Percentiles rank a stretch among this genome's conserved stretches.
phyloP scores from a whole-genome alignment of 2,797 vertebrate species.

The Oreortyx pictus region DNA sequence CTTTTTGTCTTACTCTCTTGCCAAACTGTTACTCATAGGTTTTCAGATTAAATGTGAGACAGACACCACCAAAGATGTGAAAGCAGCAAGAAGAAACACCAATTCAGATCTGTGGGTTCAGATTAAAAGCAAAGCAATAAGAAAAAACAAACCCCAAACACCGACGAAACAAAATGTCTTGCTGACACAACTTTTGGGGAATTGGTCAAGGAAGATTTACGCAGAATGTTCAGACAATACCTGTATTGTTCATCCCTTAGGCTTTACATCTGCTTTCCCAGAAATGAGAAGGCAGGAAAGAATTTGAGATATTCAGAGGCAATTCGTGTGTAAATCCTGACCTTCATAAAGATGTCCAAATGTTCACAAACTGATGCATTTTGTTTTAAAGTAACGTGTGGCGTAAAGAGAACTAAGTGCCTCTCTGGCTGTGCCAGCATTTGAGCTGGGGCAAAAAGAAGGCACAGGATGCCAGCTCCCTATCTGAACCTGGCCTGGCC shows the following conservation, averaged over 20 bases:
- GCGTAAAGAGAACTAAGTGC: background rate
- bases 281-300: conserved; percentile 9
- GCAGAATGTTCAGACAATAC: background rate
- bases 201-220: conserved; percentile 18
- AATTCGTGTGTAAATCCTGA: conserved; percentile 10
- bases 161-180: background rate
- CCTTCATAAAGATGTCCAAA: conserved; percentile 13
- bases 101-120: background rate
- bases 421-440: background rate
- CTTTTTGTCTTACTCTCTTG: background rate
- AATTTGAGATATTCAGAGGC: conserved; percentile 11
- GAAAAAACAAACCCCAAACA: background rate
- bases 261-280: conserved; percentile 25
- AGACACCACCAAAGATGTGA: background rate
- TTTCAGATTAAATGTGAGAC: conserved; percentile 22
- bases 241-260: background rate
- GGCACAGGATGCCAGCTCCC: background rate
- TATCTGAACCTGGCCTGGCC: background rate
- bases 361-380: background rate
- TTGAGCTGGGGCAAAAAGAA: background rate
- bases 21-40: background rate
- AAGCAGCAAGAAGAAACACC: background rate
- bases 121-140: background rate
- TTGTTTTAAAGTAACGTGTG: fast-evolving
- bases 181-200: conserved; percentile 2